Evolutionary conservation across 2,113 vertebrate species (phyloP).

Genomic region (Tupaia tana): DNA sequence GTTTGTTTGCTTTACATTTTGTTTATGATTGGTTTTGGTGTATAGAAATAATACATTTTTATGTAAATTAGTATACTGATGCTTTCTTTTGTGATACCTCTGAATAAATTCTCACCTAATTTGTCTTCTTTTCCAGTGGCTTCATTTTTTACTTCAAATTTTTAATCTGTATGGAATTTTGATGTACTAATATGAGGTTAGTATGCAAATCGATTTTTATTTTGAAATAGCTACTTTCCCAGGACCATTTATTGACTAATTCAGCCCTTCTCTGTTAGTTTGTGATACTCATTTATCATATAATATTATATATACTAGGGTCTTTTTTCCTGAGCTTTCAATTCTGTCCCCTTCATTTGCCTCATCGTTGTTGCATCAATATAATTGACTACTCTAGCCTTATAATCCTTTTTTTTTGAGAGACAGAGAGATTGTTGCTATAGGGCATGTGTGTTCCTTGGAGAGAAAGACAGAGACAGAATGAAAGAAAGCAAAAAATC

Average conservation of each 20-base stretch:
- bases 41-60: constrained; percentile 47
- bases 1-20: constrained; percentile 41
- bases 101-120: constrained; percentile 50
- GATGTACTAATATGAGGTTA: neutral
- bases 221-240: constrained; percentile 52
- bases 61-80: neutral
- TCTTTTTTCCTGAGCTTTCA: constrained; percentile 25
- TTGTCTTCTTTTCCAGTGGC: constrained; percentile 22
- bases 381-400: neutral
- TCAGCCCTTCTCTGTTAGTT: neutral
- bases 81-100: constrained; percentile 30
- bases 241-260: constrained; percentile 38
- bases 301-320: neutral
- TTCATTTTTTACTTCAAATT: constrained; percentile 35
- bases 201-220: constrained; percentile 65
- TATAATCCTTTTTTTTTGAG: neutral
- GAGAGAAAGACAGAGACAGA: no score
- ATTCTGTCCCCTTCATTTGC: constrained; percentile 22
- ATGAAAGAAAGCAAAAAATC: no score
- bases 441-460: no score
- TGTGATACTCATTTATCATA: constrained; percentile 58
- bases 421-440: no score
- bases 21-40: constrained; percentile 42
- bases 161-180: constrained; percentile 62
- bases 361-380: constrained; percentile 32